phyloP scores from a whole-genome alignment of 2,113 vertebrate genomes.

The Anser cygnoides region DNA sequence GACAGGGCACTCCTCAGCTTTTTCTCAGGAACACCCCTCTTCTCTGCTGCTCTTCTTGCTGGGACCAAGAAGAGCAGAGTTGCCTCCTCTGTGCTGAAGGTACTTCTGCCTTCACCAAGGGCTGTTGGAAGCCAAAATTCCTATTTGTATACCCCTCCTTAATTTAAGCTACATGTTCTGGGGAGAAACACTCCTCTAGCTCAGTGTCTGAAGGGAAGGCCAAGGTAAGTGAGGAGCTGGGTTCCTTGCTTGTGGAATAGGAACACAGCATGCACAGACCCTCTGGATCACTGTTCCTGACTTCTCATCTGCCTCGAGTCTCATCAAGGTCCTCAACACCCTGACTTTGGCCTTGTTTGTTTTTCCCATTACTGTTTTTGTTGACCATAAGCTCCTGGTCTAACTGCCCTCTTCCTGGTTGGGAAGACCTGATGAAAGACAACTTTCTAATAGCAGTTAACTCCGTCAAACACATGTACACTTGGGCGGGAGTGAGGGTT shows the following conservation, averaged over 20 bases:
- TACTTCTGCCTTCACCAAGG: background rate
- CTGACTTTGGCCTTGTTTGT: background rate
- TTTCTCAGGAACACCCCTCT: background rate
- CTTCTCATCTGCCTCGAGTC: background rate
- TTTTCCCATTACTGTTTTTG: background rate
- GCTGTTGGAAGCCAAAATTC: background rate
- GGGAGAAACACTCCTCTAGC: background rate
- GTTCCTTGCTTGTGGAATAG: background rate
- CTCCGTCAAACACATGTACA: fast-evolving
- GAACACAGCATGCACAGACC: fast-evolving
- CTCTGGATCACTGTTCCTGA: fast-evolving
- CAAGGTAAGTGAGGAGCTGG: background rate
- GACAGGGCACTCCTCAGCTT: background rate
- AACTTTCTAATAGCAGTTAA: background rate
- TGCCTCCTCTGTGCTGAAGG: background rate
- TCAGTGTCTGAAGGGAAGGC: background rate
- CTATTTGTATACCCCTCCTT: background rate
- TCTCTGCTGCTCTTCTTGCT: background rate
- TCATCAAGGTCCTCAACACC: fast-evolving
- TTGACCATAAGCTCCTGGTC: background rate
- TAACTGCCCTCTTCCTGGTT: background rate
- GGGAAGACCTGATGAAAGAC: background rate
- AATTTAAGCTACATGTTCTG: background rate
- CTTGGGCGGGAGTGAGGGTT: fast-evolving
- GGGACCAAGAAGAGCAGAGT: background rate